Evolutionary conservation across 2,888 invertebrate genomes (phyloP), one percentile per base, ranked within the genome.

Genomic region (Teinopalpus imperialis): DNA sequence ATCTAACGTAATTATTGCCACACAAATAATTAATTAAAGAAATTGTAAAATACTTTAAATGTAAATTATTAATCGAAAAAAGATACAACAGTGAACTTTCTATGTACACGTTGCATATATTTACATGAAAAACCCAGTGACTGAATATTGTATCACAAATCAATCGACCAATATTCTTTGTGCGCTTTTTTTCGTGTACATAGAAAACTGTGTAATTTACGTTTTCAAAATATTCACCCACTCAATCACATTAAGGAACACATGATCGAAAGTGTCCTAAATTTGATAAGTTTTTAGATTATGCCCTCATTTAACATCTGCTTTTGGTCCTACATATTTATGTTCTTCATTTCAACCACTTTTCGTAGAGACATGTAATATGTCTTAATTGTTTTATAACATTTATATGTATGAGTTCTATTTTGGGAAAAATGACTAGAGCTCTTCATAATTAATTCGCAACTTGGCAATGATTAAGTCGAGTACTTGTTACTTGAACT

Each of bases 251-350:
- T 41, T 41, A 41, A 47, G 41, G 46, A 47, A 47, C 41, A 47
- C 43, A 36, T 47, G 35, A 23, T 42, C 24, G 46, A 47, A 26
- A 46, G 14, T 47, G 41, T 27, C 10, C 48, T 31, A 32, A 40
- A 7, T 35, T 29, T 41, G 27, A 30, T 36, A 47, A 9, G 7
- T 41, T 45, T 41, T 42, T 39, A 16, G 43, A 42, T 20, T 32
- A 52, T 48, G 57, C 51, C 58, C n/a, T 56, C 44, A 56, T 52
- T 62, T 59, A 61, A 65, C 63, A 44, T 72, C 74, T 79, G 73
- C 74, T 76, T 73, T 86, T 87, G 87, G 87, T 86, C 86, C 87
- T 75, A 80, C 79, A 65, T 69, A 65, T 69, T 64, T 63, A 18
- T 16, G 13, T 30, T 13, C 30, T 29, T 9, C 6, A 4, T 18